Evolutionary conservation across 2,113 vertebrate species (phyloP).

Genomic region (Fulmarus glacialis): DNA sequence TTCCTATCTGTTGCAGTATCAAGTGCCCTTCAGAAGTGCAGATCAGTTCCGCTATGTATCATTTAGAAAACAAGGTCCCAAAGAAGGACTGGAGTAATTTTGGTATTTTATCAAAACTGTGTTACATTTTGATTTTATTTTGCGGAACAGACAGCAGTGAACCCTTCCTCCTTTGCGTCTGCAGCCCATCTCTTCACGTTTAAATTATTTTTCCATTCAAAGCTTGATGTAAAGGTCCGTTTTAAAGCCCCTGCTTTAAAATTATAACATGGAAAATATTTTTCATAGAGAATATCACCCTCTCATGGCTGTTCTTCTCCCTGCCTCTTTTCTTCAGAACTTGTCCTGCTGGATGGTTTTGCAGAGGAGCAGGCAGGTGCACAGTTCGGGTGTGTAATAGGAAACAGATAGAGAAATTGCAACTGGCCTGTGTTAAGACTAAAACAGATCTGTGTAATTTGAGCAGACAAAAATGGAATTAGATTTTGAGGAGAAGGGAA

Average conservation of each 20-base stretch:
- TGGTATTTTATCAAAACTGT: neutral
- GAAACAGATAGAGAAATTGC: neutral
- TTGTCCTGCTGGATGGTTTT: neutral
- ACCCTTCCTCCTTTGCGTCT: neutral
- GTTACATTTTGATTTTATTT: neutral
- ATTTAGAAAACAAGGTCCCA: neutral
- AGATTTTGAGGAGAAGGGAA: neutral
- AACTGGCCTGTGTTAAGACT: neutral
- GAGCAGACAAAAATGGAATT: neutral
- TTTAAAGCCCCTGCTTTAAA: neutral
- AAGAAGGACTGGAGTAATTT: neutral
- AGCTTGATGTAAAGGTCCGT: neutral
- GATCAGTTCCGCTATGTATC: neutral
- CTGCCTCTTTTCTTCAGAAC: neutral
- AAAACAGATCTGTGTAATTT: neutral
- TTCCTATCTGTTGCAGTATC: neutral
- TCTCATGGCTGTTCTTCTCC: neutral
- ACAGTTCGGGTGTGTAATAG: fast-evolving
- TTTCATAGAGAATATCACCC: neutral
- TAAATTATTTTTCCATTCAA: neutral
- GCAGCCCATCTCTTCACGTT: neutral
- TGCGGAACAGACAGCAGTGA: neutral
- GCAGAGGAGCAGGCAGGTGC: neutral
- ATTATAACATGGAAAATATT: neutral
- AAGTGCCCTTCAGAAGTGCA: neutral